These are phyloP conservation scores for Aplocera efformata DNA, from an alignment of 2,888 invertebrate species.

Conservation along the genomic window DNA sequence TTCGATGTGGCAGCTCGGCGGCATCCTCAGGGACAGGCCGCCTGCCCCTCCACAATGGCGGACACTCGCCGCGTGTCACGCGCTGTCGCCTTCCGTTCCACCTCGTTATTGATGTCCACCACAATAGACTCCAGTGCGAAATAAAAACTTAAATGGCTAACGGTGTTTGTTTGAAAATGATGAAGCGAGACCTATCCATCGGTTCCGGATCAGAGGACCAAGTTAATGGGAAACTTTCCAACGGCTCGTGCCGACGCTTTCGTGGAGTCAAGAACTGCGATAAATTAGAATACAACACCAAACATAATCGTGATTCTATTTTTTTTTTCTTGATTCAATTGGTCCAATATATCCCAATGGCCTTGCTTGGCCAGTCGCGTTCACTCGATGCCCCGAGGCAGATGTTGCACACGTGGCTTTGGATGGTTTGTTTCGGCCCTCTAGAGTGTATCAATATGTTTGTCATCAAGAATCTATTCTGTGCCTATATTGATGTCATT, in stretches of 20 bases:
- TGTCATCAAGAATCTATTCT: no score
- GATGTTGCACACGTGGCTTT: conserved; percentile 6
- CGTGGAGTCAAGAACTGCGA: no score
- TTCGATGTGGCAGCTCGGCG: no score
- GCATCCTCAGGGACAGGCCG: conserved; percentile 25
- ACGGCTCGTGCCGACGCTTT: conserved; percentile 11
- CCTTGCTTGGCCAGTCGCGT: no score
- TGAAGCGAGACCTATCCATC: conserved; percentile 18
- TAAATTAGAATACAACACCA: no score
- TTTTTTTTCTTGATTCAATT: no score
- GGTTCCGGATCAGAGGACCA: conserved; percentile 14
- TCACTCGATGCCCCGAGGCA: conserved; percentile 7
- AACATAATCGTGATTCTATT: no score
- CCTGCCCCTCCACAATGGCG: conserved; percentile 27
- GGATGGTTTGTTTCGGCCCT: no score
- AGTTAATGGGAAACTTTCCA: conserved; percentile 21
- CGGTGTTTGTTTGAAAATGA: conserved; percentile 23
- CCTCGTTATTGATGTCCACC: conserved; percentile 36
- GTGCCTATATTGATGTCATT: no score
- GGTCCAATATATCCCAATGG: no score
- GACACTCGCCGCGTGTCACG: conserved; percentile 41
- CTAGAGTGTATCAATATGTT: no score
- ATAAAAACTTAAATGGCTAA: conserved; percentile 17
- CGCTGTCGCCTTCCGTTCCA: conserved; percentile 41
- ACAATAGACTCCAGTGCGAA: conserved; percentile 14